Base-by-base conservation (phyloP, 2,888 invertebrate genomes). In the Merodon equestris region DNA sequence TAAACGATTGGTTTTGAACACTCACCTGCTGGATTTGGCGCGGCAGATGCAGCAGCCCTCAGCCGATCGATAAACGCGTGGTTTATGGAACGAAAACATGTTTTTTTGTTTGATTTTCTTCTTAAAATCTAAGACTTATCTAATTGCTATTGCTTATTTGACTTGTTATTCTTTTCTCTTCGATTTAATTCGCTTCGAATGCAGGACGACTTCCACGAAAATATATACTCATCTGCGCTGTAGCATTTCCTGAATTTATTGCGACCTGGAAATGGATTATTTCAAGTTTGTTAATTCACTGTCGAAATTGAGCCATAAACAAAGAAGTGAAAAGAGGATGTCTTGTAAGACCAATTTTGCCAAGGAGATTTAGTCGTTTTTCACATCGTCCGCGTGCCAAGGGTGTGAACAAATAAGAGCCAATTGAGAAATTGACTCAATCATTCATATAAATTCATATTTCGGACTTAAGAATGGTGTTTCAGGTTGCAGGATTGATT, bases 81-180 rank as follows among this genome's bases (percentile, higher is more conserved):
- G 95, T 88, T 94, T 94, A 89, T 95, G 95, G 89, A 95, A 95
- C 88, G 94, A 94, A 90, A 95, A 95, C 95, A 95, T 95, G 2
- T 2, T 27, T 7, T 27, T 27, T 7, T 27, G 3, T 27, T 7
- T 27, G 10, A 42, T 19, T 48, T 45, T 50, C n/a, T 42, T 71
- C 40, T 1, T 36, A 10, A 50, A 36, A 36, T 53, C 40, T 57
- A 13, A 27, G 7, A 7, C 27, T 27, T 27, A 27, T 27, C 27
- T 4, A 63, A 68, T 63, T 73, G 54, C 1, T 74, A 64, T 74
- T 74, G 60, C 60, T 74, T 73, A 18, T 42, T 27, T 27, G 27
- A 27, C 27, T 27, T 27, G 27, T 27, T 7, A 7, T 40, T 48
- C 19, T 10, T 19, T n/a, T 40, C n/a, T 10, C 40, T 40, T 27